Conservation (phyloP, 1,140 invertebrate species). For the Ips typographus region DNA sequence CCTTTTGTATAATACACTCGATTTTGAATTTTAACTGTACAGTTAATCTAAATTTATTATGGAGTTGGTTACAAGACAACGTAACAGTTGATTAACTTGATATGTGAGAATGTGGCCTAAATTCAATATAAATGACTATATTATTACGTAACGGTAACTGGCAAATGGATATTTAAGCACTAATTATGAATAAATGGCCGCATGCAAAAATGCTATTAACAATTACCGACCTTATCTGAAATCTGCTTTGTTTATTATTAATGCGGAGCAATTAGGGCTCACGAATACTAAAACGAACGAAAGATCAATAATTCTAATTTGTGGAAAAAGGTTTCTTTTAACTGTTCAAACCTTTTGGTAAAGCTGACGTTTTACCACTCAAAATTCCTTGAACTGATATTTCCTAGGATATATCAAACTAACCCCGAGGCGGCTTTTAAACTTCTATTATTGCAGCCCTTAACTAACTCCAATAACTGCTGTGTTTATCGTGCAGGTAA, state of each 20-base stretch:
- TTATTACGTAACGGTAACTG: constrained; percentile 26
- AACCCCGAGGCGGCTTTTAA: constrained; percentile 17
- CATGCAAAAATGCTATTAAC: constrained; percentile 52
- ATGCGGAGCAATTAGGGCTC: constrained; percentile 51
- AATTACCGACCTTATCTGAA: constrained; percentile 50
- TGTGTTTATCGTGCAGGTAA: constrained; percentile 28
- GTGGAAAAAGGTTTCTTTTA: constrained; percentile 37
- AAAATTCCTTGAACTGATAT: too few relatives aligned
- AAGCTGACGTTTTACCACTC: background rate
- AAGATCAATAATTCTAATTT: constrained; percentile 49
- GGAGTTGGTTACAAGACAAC: too few relatives aligned
- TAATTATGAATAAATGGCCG: constrained; percentile 45
- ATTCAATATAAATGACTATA: constrained; percentile 7
- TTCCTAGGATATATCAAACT: background rate
- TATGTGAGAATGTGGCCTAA: background rate
- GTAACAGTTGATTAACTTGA: too few relatives aligned
- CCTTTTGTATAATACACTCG: too few relatives aligned
- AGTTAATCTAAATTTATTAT: too few relatives aligned
- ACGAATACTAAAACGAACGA: constrained; percentile 40
- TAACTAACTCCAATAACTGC: constrained; percentile 25
- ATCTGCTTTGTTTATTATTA: constrained; percentile 53
- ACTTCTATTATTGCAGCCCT: constrained; percentile 26
- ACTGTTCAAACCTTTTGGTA: constrained; percentile 3
- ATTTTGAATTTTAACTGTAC: too few relatives aligned
- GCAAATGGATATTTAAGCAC: constrained; percentile 42